Base-by-base conservation (phyloP, 2,888 invertebrate genomes). In the Ochropacha duplaris region DNA sequence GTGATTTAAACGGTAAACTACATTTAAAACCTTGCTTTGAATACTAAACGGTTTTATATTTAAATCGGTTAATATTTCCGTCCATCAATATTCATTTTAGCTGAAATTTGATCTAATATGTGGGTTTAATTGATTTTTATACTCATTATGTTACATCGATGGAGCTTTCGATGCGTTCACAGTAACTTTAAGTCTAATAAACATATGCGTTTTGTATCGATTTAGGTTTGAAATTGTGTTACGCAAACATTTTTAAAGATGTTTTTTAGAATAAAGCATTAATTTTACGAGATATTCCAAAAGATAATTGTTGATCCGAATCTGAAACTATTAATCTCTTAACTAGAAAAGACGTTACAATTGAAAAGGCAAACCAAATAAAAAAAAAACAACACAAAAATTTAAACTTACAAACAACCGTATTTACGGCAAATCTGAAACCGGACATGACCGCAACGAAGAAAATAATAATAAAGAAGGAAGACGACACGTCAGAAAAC, bases 401-500 rank as follows among this genome's bases (percentile, higher is more conserved):
- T 52, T 1, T 19, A 52, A 31, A 52, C 52, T 31, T 22, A 5
- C 12, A 52, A 31, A 44, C 44, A 44, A 31, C 12, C 31, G 28
- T 54, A 59, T 56, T 36, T 52, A 58, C 57, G 58, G 57, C 64
- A 58, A 66, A 57, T 55, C 57, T 69, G 63, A 67, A 62, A 66
- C 74, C 79, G 72, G 76, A 78, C 73, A 69, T 65, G 12, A 61
- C 63, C 62, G 61, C 60, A 57, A 28, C 26, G 54, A 34, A 58
- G 50, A 69, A 72, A 76, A 62, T 73, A 71, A 31, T 12, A 12
- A 31, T 12, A 12, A 56, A 58, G 72, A 72, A 74, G 73, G 66
- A 73, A 74, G 64, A 63, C 54, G 44, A 57, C 66, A 64, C 74
- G 76, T 71, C 56, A 62, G 67, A 72, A 74, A 67, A 61, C 26